Evolutionary conservation across 53 echinoderm and acorn worm genomes (phyloP), one percentile per base, ranked within the genome.

Genomic region (Hippasteria phrygiana): DNA sequence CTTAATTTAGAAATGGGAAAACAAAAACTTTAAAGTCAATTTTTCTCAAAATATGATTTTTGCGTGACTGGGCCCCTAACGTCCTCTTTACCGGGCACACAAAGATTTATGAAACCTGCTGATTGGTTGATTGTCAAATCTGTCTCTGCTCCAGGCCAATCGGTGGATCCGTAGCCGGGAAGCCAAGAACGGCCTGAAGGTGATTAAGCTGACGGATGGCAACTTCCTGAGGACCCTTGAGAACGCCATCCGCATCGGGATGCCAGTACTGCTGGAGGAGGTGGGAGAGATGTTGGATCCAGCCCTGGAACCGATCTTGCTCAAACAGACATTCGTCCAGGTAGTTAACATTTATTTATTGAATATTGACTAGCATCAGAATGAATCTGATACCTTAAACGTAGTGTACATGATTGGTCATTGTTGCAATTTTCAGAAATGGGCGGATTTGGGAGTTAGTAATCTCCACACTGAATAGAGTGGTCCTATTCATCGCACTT

Each of bases 81-180:
- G n/a, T n/a, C n/a, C n/a, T n/a, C n/a, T n/a, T n/a, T n/a, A n/a
- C n/a, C n/a, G n/a, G n/a, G n/a, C n/a, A n/a, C n/a, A n/a, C n/a
- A n/a, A 7, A 56, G 18, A 20, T 10, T 13, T 56, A 56, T 13
- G 11, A 45, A 3, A 20, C 20, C 3, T 56, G 24, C 13, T n/a
- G 20, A 11, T 65, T 65, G 6, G 5, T 65, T 65, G 34, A 65
- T 65, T 29, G 65, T n/a, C 24, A 11, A 12, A 62, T 62, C 62
- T 33, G n/a, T 87, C 77, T 7, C n/a, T 71, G 5, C 42, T 63
- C 18, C 88, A 99, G 99, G 99, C 99, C 13, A 99, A 99, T 51
- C 96, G 99, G 29, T 99, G 99, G 99, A 94, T 99, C 54, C 93
- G 99, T 28, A 99, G 96, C 67, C 86, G 96, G 18, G 99, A 99